Percentiles rank a stretch among this genome's conserved stretches.
phyloP scores from a whole-genome alignment of 2,113 vertebrate genomes.

The Vicugna pacos region DNA sequence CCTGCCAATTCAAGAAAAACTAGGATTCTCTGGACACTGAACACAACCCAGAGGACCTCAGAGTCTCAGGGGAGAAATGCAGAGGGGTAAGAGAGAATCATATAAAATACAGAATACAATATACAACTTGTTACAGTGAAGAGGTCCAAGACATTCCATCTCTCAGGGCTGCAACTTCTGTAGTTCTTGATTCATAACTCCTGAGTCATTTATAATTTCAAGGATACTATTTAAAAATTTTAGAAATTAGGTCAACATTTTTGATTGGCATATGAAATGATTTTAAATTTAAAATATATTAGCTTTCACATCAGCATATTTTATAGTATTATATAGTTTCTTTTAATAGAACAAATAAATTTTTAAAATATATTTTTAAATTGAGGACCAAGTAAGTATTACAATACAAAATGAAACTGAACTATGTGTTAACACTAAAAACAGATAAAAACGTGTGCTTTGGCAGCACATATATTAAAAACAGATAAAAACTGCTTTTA shows the following conservation, averaged over 20 bases:
- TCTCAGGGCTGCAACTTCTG: neutral
- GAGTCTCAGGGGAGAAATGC: neutral
- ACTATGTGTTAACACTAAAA: constrained; percentile 12
- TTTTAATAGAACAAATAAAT: constrained; percentile 30
- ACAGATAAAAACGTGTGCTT: neutral
- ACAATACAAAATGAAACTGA: constrained; percentile 45
- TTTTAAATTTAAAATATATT: neutral
- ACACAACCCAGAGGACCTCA: neutral
- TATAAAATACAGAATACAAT: neutral
- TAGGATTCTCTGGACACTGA: neutral
- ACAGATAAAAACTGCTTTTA: constrained; percentile 11
- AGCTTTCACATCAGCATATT: neutral
- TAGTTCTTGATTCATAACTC: neutral
- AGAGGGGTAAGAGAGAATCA: neutral
- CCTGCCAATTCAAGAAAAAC: constrained; percentile 23
- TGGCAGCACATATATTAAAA: neutral
- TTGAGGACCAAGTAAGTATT: neutral
- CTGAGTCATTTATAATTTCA: neutral
- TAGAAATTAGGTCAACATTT: neutral
- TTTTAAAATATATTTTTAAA: constrained; percentile 31
- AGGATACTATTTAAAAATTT: neutral
- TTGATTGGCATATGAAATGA: neutral
- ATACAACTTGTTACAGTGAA: neutral
- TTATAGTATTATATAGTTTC: neutral
- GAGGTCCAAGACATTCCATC: neutral